These are phyloP conservation scores for Drosophila mayri DNA, from an alignment of 1,140 invertebrate genomes.

Conservation along the genomic window DNA sequence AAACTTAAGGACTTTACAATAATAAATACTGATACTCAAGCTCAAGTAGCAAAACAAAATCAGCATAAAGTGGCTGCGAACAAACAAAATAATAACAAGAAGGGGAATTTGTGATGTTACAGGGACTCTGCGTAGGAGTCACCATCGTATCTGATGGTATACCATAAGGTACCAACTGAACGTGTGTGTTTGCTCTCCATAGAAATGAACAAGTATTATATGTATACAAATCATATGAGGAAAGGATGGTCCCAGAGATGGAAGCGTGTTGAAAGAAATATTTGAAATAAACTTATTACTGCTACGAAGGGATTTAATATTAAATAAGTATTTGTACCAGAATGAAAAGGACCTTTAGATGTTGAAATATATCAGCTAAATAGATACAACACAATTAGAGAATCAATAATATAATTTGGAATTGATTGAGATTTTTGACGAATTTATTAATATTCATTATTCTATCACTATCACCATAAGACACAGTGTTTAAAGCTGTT, in stretches of 20 bases:
- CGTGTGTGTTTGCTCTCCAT: neutral
- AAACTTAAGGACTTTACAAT: conserved; percentile 69
- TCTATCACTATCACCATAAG: no score
- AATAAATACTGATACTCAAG: conserved; percentile 76
- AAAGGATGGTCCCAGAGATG: conserved; percentile 9
- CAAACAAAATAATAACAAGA: conserved; percentile 57
- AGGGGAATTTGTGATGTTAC: conserved; percentile 20
- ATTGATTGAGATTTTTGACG: no score
- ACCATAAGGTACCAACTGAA: neutral
- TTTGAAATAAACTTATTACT: neutral
- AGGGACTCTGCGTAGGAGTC: conserved; percentile 11
- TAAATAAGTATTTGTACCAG: neutral
- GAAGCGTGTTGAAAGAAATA: neutral
- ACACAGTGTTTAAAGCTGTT: neutral
- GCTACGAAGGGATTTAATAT: neutral
- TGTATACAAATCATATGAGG: neutral
- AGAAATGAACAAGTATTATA: neutral
- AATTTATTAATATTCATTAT: no score
- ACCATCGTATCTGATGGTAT: conserved; percentile 3
- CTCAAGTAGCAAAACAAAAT: conserved; percentile 76
- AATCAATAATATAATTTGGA: no score
- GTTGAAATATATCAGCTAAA: neutral
- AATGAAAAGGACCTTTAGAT: no score
- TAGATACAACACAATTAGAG: neutral
- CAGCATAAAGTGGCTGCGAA: conserved; percentile 79